These are phyloP conservation scores for Centroberyx gerrardi DNA, from an alignment of 2,797 vertebrate species.

Conservation along the genomic window DNA sequence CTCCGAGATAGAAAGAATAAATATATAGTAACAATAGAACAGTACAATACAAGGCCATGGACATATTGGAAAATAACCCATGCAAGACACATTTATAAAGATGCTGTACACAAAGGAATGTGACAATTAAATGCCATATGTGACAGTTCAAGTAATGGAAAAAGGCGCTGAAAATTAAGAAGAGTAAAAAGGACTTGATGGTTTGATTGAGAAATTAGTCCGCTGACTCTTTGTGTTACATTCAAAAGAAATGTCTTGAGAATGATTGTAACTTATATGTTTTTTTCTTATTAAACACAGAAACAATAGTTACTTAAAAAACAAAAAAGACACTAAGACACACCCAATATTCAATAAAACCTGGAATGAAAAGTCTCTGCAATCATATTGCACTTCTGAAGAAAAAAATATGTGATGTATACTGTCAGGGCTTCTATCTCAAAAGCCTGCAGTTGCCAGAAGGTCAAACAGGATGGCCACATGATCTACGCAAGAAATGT, in stretches of 20 bases:
- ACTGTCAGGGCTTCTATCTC: conserved; percentile 43
- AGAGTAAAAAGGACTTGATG: conserved; percentile 30
- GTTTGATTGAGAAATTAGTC: conserved; percentile 52
- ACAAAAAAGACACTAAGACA: conserved; percentile 28
- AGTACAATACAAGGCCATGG: conserved; percentile 78
- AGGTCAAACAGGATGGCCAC: conserved; percentile 45
- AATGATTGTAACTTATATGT: conserved; percentile 38
- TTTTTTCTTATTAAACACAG: conserved; percentile 19
- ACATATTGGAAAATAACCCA: conserved; percentile 73
- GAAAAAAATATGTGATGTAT: conserved; percentile 31
- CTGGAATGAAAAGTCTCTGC: conserved; percentile 43
- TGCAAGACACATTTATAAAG: conserved; percentile 77
- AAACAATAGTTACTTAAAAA: conserved; percentile 1
- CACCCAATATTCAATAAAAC: conserved; percentile 30
- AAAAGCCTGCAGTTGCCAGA: conserved; percentile 36
- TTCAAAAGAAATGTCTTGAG: conserved; percentile 73
- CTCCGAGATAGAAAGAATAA: conserved; percentile 71
- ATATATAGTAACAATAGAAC: conserved; percentile 72
- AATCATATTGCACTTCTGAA: conserved; percentile 56
- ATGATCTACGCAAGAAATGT: conserved; percentile 28
- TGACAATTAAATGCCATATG: conserved; percentile 57
- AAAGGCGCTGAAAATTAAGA: conserved; percentile 47
- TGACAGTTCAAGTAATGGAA: conserved; percentile 76
- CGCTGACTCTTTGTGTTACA: conserved; percentile 64
- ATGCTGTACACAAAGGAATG: conserved; percentile 72